These are phyloP conservation scores for Diglossa brunneiventris DNA, from an alignment of 2,113 vertebrate genomes.

Conservation along the genomic window DNA sequence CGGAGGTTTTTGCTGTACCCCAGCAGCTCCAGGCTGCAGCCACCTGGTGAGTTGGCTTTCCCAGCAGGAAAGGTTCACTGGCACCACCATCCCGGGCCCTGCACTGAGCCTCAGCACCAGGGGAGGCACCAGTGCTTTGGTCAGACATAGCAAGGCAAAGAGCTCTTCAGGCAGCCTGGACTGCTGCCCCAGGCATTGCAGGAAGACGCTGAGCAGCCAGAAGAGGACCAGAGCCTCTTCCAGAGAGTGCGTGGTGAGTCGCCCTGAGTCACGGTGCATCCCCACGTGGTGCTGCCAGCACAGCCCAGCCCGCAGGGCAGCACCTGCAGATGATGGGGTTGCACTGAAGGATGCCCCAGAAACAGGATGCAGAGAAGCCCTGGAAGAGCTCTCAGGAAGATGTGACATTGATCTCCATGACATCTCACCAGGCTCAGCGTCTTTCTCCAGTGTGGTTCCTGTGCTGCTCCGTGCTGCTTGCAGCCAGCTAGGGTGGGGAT, in stretches of 20 bases:
- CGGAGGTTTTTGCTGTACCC: neutral
- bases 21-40: neutral
- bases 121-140: neutral
- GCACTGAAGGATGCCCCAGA: neutral
- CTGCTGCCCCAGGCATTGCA: accelerated
- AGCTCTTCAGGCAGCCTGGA: neutral
- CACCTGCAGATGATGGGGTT: neutral
- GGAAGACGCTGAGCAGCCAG: neutral
- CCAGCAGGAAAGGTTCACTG: accelerated
- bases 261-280: neutral
- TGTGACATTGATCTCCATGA: neutral
- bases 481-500: neutral
- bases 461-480: neutral
- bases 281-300: neutral
- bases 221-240: neutral
- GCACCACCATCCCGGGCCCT: neutral
- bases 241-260: neutral
- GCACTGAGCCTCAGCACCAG: neutral
- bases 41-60: neutral
- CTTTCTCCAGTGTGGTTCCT: neutral
- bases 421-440: neutral
- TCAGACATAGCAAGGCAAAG: neutral
- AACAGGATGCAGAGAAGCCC: neutral
- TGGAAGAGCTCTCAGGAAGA: neutral
- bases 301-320: neutral